Evolutionary conservation across 2,888 invertebrate species (phyloP), one percentile per base, ranked within the genome.

Genomic region (Branchipolynoe longqiensis): DNA sequence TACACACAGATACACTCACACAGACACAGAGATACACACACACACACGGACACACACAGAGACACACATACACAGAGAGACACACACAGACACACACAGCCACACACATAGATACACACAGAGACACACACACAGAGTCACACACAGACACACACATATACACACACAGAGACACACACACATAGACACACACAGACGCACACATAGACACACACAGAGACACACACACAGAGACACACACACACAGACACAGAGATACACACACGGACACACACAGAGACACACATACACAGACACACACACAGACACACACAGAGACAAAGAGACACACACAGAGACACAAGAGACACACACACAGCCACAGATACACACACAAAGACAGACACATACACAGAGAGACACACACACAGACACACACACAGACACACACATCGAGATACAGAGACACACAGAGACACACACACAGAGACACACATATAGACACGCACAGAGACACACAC

Each of bases 391-490:
- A 62, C 8, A 62, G 28, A 62, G 28, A 25, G 28, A 28, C 12
- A 28, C 12, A 62, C 12, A 62, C 6, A 25, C 12, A 62, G 62
- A 62, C 8, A 62, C 18, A 48, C 8, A 28, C 12, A n/a, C 6
- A 62, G 62, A n/a, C 12, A 62, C 12, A 62, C 12, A 62, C 12
- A 62, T 12, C 12, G 28, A 28, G 62, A 62, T 12, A 62, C 12
- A 62, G 8, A 62, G 62, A n/a, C n/a, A n/a, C n/a, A n/a, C n/a
- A 28, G 62, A 28, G 62, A 62, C 62, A 62, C 12, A 62, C 62
- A 62, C 12, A 62, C 62, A 62, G 62, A 62, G 62, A 28, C 48
- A 48, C 8, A 48, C 8, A 48, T 8, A 48, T 18, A 48, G 58
- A n/a, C 4, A 58, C n/a, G n/a, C n/a, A n/a, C n/a, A n/a, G n/a